phyloP scores from a whole-genome alignment of 2,113 vertebrate species.

The Alligator sinensis region DNA sequence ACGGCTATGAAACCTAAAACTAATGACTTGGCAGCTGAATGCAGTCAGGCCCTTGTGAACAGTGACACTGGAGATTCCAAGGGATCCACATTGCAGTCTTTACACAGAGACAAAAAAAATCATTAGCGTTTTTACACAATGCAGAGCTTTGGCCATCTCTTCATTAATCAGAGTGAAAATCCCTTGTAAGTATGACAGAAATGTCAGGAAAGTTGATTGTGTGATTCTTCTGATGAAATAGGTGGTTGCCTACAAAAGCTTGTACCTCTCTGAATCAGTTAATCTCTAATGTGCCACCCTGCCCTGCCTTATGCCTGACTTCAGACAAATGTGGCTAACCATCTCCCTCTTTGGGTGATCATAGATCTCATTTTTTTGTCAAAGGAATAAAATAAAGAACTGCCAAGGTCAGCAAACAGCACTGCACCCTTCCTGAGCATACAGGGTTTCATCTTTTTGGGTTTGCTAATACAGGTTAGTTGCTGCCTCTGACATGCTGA shows the following conservation, averaged over 20 bases:
- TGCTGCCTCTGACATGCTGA: neutral
- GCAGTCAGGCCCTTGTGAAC: neutral
- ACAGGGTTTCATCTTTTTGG: neutral
- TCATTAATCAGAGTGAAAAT: neutral
- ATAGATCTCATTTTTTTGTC: neutral
- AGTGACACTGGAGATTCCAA: neutral
- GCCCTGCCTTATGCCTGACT: no score
- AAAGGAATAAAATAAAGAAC: neutral
- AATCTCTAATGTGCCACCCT: no score
- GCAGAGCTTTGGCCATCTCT: slow-evolving; percentile 6
- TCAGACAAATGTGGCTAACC: no score
- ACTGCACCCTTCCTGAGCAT: neutral
- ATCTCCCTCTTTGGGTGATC: no score
- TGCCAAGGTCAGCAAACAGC: neutral
- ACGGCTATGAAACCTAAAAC: slow-evolving; percentile 41
- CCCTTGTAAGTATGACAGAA: neutral
- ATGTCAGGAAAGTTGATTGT: neutral
- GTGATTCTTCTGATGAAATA: no score
- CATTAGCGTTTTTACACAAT: neutral
- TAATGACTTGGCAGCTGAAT: neutral
- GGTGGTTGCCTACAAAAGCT: no score
- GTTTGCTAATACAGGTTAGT: neutral
- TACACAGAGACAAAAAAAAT: neutral
- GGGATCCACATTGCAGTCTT: neutral
- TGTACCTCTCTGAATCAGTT: no score